Percentiles rank a stretch among this genome's conserved stretches.
Conservation (phyloP, 1,140 invertebrate species). For the Papilio polyxenes region DNA sequence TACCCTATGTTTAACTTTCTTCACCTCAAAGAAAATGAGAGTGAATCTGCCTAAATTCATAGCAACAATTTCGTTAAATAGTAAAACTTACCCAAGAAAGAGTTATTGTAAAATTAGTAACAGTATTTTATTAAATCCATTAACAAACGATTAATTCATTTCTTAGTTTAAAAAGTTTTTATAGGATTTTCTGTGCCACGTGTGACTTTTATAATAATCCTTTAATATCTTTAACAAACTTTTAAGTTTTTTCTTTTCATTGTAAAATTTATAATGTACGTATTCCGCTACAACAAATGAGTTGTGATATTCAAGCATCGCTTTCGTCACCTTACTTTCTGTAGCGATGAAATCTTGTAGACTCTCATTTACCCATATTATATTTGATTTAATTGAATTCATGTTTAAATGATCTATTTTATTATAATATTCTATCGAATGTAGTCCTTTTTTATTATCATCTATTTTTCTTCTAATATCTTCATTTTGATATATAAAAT, state of each 20-base stretch:
- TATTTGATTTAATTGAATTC: conserved; percentile 43
- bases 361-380: conserved; percentile 47
- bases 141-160: neutral
- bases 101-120: too few species aligned
- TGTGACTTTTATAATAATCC: conserved; percentile 39
- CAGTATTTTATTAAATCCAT: too few species aligned
- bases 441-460: conserved; percentile 46
- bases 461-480: conserved; percentile 46
- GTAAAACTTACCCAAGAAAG: too few species aligned
- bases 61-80: too few species aligned
- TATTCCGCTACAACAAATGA: conserved; percentile 56
- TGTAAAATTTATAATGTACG: conserved; percentile 52
- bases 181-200: conserved; percentile 46
- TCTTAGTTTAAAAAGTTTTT: neutral
- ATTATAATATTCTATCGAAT: conserved; percentile 49
- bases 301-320: conserved; percentile 52
- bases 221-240: conserved; percentile 46
- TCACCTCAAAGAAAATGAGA: too few species aligned
- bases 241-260: conserved; percentile 45
- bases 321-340: conserved; percentile 45
- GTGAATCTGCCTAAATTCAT: too few species aligned
- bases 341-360: conserved; percentile 44
- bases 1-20: neutral
- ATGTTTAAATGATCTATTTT: conserved; percentile 52
- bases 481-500: conserved; percentile 41